Evolutionary conservation across 2,888 invertebrate species (phyloP).

Genomic region (Alentia gelatinosa): DNA sequence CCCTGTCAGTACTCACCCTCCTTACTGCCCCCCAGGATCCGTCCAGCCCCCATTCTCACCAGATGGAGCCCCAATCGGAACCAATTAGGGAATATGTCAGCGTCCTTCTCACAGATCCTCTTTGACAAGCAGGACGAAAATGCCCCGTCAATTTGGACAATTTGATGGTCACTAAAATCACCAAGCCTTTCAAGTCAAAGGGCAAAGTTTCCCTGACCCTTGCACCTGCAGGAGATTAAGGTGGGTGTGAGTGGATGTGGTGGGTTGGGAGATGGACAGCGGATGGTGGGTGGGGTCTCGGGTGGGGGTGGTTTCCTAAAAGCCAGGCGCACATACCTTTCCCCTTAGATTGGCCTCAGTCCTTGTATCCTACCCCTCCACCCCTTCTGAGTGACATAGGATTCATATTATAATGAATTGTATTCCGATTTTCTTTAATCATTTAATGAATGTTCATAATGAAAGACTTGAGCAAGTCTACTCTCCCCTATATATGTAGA

Average conservation of each 20-base stretch:
- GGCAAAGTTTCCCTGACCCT: neutral
- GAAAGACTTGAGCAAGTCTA: too few relatives aligned
- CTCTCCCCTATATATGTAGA: too few relatives aligned
- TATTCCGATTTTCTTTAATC: too few relatives aligned
- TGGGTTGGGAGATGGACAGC: neutral
- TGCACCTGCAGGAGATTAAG: slow-evolving; percentile 48
- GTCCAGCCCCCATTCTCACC: neutral
- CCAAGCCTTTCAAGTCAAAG: slow-evolving; percentile 44
- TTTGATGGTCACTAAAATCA: slow-evolving; percentile 52
- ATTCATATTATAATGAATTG: too few relatives aligned
- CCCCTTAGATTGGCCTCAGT: too few relatives aligned
- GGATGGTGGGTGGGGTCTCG: neutral
- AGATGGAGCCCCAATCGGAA: slow-evolving; percentile 36
- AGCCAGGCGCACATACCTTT: neutral
- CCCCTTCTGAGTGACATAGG: too few relatives aligned
- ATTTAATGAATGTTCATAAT: too few relatives aligned
- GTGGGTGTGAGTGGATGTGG: neutral
- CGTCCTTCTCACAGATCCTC: slow-evolving; percentile 14
- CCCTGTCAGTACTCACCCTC: too few relatives aligned
- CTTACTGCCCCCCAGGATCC: neutral
- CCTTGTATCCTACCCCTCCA: too few relatives aligned
- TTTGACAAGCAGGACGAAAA: neutral
- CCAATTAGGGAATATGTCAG: slow-evolving; percentile 32
- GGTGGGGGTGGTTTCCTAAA: neutral
- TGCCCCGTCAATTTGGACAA: slow-evolving; percentile 45